Evolutionary conservation across 2,113 vertebrate genomes (phyloP), one percentile per base, ranked within the genome.

Genomic region (Eira barbara): DNA sequence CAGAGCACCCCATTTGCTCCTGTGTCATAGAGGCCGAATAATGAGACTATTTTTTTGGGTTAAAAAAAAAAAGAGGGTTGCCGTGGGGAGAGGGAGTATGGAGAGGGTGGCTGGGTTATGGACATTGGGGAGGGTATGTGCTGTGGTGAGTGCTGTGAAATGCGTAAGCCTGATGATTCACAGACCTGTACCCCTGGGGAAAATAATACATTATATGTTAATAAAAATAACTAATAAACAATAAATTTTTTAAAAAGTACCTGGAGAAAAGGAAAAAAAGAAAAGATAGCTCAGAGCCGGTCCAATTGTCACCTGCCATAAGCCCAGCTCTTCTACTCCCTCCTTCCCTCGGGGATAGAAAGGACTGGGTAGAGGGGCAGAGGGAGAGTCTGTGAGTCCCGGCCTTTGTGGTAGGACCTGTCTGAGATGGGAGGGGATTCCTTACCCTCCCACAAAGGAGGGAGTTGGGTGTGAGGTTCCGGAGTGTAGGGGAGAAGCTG

Each of bases 11-110:
- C 2, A 36, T 74, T 79, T 93, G 39, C 39, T 90, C 3, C 71
- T 78, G 2, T 52, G 15, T 86, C 94, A 81, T 11, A 84, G 45
- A 91, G 34, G 3, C 12, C 80, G 18, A 97, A 91, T 49, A 95
- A 95, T 96, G 96, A 98, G 97, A 39, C 11, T 31, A 84, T 31
- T 84, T 45, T 52, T 61, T 17, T 2, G 39, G 12, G 94, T 94
- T 52, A 15, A 36, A 69, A 69, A 69, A n/a, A 69, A 69, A 67
- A 67, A 55, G 52, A 55, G 52, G 15, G 52, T 55, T 55, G 52
- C 52, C 18, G 17, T 17, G 52, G 1, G 17, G 52, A 55, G 52
- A 18, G 17, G 17, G 52, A 55, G 10, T 55, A 55, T 55, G 52
- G 52, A 55, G 52, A 55, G 52, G 15, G 52, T 55, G 52, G 52